Evolutionary conservation across 2,888 invertebrate species (phyloP), one percentile per base, ranked within the genome.

Genomic region (Trachelus iudaicus): DNA sequence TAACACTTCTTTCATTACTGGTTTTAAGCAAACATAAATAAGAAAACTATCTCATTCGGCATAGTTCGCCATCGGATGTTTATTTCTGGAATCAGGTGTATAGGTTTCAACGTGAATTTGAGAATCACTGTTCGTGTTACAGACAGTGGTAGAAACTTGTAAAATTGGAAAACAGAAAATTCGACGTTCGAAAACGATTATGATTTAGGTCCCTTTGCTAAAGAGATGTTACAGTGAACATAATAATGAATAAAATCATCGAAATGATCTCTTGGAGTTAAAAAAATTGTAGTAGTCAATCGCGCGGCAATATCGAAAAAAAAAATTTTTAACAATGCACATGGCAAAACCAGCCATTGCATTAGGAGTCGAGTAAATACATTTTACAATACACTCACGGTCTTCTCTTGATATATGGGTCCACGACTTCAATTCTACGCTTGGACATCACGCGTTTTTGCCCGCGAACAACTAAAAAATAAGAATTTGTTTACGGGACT

Each of bases 361-460:
- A 11, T 13, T 69, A 74, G 31, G 40, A 30, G 34, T 9, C 56
- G 69, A 69, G 34, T n/a, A 9, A 78, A 33, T 35, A 75, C 37
- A 73, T 12, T 31, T 68, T n/a, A 68, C 30, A 12, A 77, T 35
- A 77, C 73, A 92, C 93, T 93, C 92, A 96, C 97, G 95, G 93
- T 92, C 95, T 95, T 92, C 95, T 94, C 92, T 95, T 95, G 79
- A 96, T 93, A 90, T 96, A 97, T 4, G 97, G 96, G 89, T 97
- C 97, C 88, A 96, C 94, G 82, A 97, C 96, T 93, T 97, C 97
- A 90, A 97, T 96, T 90, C 97, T 94, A 87, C 97, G 93, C 92
- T 97, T 97, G 73, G 97, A 96, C 97, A 97, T 96, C 78, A 78
- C 76, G n/a, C 30, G 73, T 73, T n/a, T 12, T 73, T 34, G 34